Conservation (phyloP, 2,888 invertebrate species). For the Mamestra brassicae region DNA sequence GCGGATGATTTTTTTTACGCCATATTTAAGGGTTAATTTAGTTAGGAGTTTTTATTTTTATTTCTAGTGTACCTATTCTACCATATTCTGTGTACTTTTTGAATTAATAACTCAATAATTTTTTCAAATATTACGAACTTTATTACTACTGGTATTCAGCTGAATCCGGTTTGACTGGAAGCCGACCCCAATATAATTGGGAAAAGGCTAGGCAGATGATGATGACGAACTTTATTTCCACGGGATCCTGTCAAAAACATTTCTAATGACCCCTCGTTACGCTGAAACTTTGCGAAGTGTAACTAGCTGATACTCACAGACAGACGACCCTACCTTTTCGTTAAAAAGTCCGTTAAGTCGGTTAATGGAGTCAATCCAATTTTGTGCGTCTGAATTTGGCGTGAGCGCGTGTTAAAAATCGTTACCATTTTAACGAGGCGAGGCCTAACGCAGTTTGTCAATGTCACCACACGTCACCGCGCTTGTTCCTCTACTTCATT, state of each 20-base stretch:
- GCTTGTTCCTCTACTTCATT: constrained; percentile 42
- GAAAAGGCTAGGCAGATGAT: too few relatives aligned
- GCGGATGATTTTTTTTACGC: too few relatives aligned
- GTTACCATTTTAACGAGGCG: constrained; percentile 44
- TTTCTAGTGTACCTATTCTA: too few relatives aligned
- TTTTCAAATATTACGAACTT: background rate
- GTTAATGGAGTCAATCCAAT: constrained; percentile 46
- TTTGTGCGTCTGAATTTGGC: constrained; percentile 26
- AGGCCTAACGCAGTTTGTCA: constrained; percentile 49
- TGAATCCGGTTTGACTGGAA: too few relatives aligned
- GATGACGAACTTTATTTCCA: constrained; percentile 10
- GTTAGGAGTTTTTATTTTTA: too few relatives aligned
- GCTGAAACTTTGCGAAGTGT: constrained; percentile 16
- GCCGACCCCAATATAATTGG: too few relatives aligned
- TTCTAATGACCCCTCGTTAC: constrained; percentile 7
- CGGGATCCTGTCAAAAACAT: constrained; percentile 29
- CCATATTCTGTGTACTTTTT: too few relatives aligned
- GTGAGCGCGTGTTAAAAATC: constrained; percentile 44
- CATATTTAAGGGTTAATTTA: too few relatives aligned
- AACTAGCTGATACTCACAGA: constrained; percentile 15
- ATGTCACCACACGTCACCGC: constrained; percentile 54
- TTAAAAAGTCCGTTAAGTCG: constrained; percentile 30
- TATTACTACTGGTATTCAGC: too few relatives aligned
- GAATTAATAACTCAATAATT: too few relatives aligned
- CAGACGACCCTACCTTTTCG: constrained; percentile 20